Evolutionary conservation across 2,888 invertebrate species (phyloP), one percentile per base, ranked within the genome.

Genomic region (Periphyllus acericola): DNA sequence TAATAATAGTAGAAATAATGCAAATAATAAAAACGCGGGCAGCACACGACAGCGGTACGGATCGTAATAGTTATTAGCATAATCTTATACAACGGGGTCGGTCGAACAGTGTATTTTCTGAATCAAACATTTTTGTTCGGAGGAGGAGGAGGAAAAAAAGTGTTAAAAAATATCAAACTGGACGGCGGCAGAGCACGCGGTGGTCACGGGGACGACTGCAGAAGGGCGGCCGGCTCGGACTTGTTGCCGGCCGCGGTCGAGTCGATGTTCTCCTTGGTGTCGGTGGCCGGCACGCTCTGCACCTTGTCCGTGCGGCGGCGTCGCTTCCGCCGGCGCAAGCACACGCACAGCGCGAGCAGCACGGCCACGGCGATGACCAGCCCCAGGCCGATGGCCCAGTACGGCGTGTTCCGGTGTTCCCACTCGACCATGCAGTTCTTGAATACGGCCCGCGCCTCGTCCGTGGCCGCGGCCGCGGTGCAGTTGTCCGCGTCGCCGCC

Each of bases 361-460:
- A 81, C 1, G 46, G 19, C 66, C 60, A 32, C 75, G 60, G 36
- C 55, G 74, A n/a, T 32, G 66, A 87, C 21, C 1, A 8, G 5
- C 21, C 83, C 89, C 1, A 40, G 55, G n/a, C 9, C 68, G 36
- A 84, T 72, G 60, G 89, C 84, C 83, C 78, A 79, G 71, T 79
- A 89, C 60, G 89, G 84, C 84, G 40, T 84, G 79, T 89, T 89
- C 32, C 71, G 85, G 46, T 78, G 79, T 2, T 89, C 84, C 89
- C 89, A 89, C 32, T 89, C 79, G 76, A 34, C 29, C 74, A 84
- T 78, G 79, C 89, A 89, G 25, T 36, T 84, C 60, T 55, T 71
- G 83, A 76, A 83, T 25, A 40, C 40, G 52, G 25, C 79, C 60
- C 21, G 25, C 6, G 87, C 86, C 29, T 21, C 81, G 14, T 87